Evolutionary conservation across 2,113 vertebrate species (phyloP).

Genomic region (Okapia johnstoni): DNA sequence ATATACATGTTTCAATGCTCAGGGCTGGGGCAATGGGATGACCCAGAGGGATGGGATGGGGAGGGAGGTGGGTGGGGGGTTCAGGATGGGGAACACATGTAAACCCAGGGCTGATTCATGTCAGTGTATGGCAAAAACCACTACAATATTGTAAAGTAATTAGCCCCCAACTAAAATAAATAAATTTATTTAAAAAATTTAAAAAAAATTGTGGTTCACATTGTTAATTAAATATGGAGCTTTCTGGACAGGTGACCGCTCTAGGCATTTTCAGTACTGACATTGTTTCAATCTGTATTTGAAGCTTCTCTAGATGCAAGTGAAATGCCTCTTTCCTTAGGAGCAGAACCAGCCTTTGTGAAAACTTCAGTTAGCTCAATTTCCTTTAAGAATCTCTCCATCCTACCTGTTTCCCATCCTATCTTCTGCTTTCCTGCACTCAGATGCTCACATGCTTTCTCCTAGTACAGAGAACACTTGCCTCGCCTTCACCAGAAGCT

Average conservation of each 20-base stretch:
- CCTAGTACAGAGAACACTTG: background rate
- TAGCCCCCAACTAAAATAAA: no score
- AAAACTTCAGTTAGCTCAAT: background rate
- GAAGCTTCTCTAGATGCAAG: background rate
- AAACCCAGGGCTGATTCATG: no score
- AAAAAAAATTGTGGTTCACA: background rate
- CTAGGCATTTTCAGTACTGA: background rate
- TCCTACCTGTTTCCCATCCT: background rate
- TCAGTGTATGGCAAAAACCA: no score
- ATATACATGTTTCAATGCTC: no score
- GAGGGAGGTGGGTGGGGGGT: no score
- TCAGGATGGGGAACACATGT: no score
- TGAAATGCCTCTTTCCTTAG: background rate
- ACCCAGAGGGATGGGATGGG: no score
- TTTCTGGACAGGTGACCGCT: background rate
- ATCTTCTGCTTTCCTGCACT: no score
- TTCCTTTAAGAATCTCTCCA: background rate
- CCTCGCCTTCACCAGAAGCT: background rate
- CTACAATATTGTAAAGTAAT: no score
- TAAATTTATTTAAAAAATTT: background rate
- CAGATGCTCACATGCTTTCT: background rate
- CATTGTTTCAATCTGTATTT: background rate
- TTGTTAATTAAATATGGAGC: background rate
- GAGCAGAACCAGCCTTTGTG: background rate
- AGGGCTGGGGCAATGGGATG: no score